phyloP scores from a whole-genome alignment of 2,888 invertebrate species.

The Noctua janthina region DNA sequence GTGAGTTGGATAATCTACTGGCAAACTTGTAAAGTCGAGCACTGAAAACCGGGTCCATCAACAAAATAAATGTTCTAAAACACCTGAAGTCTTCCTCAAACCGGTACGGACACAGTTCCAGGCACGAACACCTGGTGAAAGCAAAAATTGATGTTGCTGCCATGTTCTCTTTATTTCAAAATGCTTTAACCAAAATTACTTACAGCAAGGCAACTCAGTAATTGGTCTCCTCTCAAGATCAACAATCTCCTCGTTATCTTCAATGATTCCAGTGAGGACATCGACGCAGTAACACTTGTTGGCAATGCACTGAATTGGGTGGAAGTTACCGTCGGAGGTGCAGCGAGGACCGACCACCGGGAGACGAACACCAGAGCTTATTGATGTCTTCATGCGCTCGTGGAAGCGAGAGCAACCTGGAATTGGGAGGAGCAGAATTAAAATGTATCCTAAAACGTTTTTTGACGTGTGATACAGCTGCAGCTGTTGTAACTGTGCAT shows the following conservation, averaged over 20 bases:
- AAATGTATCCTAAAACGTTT: not conserved
- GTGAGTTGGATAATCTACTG: too few species aligned
- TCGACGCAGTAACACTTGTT: constrained; percentile 92
- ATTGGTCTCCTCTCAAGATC: constrained; percentile 79
- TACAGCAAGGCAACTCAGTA: constrained; percentile 85
- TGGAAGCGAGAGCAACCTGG: constrained; percentile 91
- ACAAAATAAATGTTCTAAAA: too few species aligned
- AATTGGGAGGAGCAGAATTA: not conserved
- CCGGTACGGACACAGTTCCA: too few species aligned
- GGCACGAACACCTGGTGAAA: too few species aligned
- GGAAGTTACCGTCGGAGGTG: constrained; percentile 92
- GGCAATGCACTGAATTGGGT: constrained; percentile 92
- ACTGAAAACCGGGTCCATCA: too few species aligned
- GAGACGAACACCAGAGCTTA: constrained; percentile 79
- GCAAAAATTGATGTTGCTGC: not conserved
- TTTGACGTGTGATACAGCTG: not conserved
- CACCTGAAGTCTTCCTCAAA: too few species aligned
- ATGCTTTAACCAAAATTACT: constrained; percentile 68
- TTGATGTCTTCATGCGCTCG: constrained; percentile 82
- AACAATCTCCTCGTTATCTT: constrained; percentile 66
- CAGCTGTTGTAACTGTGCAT: not conserved
- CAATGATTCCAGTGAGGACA: constrained; percentile 86
- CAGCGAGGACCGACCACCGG: constrained; percentile 90
- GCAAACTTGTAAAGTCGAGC: too few species aligned
- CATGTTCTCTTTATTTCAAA: too few species aligned